These are phyloP conservation scores for Periplaneta americana DNA, from an alignment of 1,140 invertebrate genomes.

Conservation along the genomic window DNA sequence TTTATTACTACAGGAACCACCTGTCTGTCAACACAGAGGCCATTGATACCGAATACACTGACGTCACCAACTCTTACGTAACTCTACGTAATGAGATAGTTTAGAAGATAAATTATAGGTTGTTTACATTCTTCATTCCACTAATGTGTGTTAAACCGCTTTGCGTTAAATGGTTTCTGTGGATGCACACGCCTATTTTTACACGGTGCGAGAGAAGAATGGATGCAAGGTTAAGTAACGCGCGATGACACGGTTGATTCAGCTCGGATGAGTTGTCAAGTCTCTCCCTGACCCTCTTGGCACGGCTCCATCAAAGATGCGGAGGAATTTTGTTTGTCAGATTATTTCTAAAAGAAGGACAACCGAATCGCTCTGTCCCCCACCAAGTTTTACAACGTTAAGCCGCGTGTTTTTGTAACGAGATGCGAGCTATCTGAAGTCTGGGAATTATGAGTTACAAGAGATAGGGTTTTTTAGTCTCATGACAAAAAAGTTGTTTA, in stretches of 20 bases:
- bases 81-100: neutral
- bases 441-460: neutral
- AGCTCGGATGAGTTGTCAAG: neutral
- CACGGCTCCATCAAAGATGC: neutral
- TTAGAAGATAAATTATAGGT: neutral
- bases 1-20: neutral
- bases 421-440: neutral
- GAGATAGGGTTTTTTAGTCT: neutral
- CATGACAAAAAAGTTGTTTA: no score
- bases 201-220: neutral
- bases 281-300: neutral
- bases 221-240: neutral
- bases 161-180: neutral
- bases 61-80: neutral
- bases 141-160: neutral
- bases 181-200: neutral
- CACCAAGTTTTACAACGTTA: neutral
- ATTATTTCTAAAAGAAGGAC: neutral
- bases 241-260: neutral
- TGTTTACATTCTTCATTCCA: neutral
- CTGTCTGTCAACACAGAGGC: neutral
- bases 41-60: neutral
- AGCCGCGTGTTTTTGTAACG: neutral
- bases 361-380: neutral
- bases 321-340: neutral